Evolutionary conservation across 2,113 vertebrate genomes (phyloP).

Genomic region (Poeciliopsis turrubarensis): DNA sequence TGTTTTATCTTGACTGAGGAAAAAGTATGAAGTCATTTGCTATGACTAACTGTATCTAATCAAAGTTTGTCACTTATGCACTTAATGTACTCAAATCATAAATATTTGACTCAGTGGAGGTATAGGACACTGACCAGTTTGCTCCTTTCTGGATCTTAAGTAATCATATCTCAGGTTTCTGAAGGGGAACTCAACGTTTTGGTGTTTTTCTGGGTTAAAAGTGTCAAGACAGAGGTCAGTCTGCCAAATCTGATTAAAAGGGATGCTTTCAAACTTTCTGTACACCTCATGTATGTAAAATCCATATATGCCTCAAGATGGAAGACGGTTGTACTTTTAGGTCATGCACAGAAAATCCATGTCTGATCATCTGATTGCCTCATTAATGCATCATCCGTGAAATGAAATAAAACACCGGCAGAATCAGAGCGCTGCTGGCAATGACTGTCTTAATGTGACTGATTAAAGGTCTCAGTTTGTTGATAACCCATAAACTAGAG

Average conservation of each 20-base stretch:
- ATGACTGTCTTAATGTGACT: background rate
- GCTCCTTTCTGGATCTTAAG: background rate
- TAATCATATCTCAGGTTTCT: constrained; percentile 29
- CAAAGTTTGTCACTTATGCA: background rate
- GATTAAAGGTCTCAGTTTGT: background rate
- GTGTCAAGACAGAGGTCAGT: background rate
- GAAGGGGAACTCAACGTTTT: constrained; percentile 29
- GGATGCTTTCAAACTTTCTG: constrained; percentile 9
- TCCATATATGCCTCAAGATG: constrained; percentile 1
- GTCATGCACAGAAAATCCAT: constrained; percentile 8
- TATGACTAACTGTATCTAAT: constrained; percentile 3
- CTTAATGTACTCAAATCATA: constrained; percentile 1
- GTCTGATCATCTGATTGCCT: constrained; percentile 15
- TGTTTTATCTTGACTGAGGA: background rate
- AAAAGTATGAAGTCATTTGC: constrained; percentile 2
- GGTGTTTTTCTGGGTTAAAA: background rate
- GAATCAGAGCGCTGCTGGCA: constrained; percentile 21
- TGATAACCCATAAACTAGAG: too few species aligned
- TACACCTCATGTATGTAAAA: constrained; percentile 4
- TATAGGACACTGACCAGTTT: background rate
- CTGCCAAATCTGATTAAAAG: constrained; percentile 7
- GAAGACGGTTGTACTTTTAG: constrained; percentile 7
- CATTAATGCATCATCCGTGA: constrained; percentile 37
- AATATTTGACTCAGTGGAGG: background rate
- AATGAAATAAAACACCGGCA: constrained; percentile 45